Evolutionary conservation across 2,113 vertebrate genomes (phyloP), one percentile per base, ranked within the genome.

Genomic region (Tenrec ecaudatus): DNA sequence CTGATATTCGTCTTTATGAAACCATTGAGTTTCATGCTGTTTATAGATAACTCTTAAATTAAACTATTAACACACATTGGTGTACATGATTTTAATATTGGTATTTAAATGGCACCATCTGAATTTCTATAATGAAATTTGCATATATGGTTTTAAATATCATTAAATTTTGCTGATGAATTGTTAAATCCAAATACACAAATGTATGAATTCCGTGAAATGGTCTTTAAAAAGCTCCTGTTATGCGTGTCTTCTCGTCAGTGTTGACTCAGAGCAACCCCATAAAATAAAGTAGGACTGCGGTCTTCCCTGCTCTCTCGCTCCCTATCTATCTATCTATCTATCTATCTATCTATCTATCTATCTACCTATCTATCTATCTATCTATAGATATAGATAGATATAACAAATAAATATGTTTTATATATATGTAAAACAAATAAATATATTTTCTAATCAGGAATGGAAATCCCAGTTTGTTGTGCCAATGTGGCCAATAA

Each of bases 141-240:
- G 33, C 0, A 57, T 4, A 69, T 29, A 5, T 60, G 25, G 76
- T 11, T 77, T 73, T 31, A 27, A 83, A 23, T 81, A 9, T 0
- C 16, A 87, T 78, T 77, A 69, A 62, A 87, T 57, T 91, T 87
- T 96, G 17, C 19, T 69, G n/a, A 89, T 16, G 33, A 53, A 36
- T 57, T 8, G 78, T 27, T 87, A 88, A 88, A 6, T 0, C 73
- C 1, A 71, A 58, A 1, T 58, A 19, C 12, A 75, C 16, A 82
- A 33, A 60, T 36, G 2, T 78, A 73, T 90, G 11, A 75, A 3
- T 64, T 69, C 68, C 53, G 43, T 25, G 29, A 94, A 78, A 83
- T 62, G 53, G 0, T 90, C 75, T 33, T 40, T 66, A 62, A 88
- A 62, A n/a, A 64, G 53, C 5, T 57, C 15, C 36, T 73, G 33